Evolutionary conservation across 1,140 invertebrate genomes (phyloP).

Genomic region (Platyscapa corneri): DNA sequence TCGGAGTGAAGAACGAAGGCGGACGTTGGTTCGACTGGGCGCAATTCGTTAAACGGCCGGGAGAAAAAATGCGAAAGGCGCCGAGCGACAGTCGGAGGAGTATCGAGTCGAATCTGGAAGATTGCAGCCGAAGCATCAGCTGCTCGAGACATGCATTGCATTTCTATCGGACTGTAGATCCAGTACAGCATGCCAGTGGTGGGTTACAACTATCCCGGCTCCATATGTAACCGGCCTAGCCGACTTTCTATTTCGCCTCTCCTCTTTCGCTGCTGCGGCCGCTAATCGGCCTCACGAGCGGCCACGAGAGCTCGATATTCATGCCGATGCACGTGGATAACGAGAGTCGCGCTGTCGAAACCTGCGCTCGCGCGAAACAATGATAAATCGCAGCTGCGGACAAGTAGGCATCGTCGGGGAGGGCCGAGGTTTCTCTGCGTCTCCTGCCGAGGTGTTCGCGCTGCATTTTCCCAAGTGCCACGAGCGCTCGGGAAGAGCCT

Average conservation of each 20-base stretch:
- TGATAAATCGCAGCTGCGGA: conserved; percentile 24
- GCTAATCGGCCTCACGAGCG: conserved; percentile 18
- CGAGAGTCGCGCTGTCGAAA: conserved; percentile 38
- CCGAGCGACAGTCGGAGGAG: no score
- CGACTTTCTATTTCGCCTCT: conserved; percentile 52
- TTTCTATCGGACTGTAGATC: background rate
- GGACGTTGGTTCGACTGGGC: no score
- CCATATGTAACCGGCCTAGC: background rate
- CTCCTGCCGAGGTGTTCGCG: background rate
- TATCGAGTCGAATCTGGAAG: no score
- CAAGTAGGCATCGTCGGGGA: background rate
- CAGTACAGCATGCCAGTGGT: background rate
- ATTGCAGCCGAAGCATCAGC: background rate
- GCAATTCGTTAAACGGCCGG: no score
- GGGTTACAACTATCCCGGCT: conserved; percentile 10
- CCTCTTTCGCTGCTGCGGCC: background rate
- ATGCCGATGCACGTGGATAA: conserved; percentile 33
- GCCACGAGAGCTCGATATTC: conserved; percentile 20
- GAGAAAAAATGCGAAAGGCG: no score
- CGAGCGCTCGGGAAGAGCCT: background rate
- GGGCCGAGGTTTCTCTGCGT: no score
- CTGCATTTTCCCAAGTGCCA: background rate
- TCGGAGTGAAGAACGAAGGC: no score
- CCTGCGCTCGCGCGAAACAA: conserved; percentile 20
- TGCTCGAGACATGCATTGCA: background rate